Evolutionary conservation across 2,113 vertebrate genomes (phyloP).

Genomic region (Osmerus eperlanus): DNA sequence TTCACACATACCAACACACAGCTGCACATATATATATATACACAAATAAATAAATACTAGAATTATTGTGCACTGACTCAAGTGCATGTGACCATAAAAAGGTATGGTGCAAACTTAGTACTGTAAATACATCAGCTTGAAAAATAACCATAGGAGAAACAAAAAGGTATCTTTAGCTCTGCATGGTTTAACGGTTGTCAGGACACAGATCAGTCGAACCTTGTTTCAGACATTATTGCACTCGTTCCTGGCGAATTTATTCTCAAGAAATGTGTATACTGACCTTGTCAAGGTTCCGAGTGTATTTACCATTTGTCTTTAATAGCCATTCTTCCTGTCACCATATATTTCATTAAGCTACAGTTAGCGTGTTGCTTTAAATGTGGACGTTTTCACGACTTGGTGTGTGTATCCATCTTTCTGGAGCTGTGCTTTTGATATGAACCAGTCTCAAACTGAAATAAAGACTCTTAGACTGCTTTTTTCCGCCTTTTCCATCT

Average conservation of each 20-base stretch:
- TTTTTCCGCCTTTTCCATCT: not conserved
- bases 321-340: conserved; percentile 20
- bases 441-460: conserved; percentile 50
- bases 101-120: not conserved
- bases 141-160: not conserved
- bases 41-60: too few relatives aligned
- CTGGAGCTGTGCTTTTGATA: conserved; percentile 34
- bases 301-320: conserved; percentile 23
- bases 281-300: conserved; percentile 8
- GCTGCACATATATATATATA: not conserved
- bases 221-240: not conserved
- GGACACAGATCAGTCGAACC: not conserved
- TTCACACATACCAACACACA: not conserved
- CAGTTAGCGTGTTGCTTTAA: conserved; percentile 45
- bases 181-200: not conserved
- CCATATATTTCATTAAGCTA: conserved; percentile 46
- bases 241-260: not conserved
- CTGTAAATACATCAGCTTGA: not conserved
- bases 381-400: conserved; percentile 62
- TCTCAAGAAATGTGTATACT: not conserved
- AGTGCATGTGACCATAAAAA: too few relatives aligned
- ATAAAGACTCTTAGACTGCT: conserved; percentile 13
- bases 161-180: not conserved
- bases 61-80: too few relatives aligned
- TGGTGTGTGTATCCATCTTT: conserved; percentile 50